A percentile compares a stretch with the other conserved stretches of the same genome.
These are phyloP conservation scores for Euura saliciscinereae DNA, from an alignment of 1,140 invertebrate species.

Conservation along the genomic window DNA sequence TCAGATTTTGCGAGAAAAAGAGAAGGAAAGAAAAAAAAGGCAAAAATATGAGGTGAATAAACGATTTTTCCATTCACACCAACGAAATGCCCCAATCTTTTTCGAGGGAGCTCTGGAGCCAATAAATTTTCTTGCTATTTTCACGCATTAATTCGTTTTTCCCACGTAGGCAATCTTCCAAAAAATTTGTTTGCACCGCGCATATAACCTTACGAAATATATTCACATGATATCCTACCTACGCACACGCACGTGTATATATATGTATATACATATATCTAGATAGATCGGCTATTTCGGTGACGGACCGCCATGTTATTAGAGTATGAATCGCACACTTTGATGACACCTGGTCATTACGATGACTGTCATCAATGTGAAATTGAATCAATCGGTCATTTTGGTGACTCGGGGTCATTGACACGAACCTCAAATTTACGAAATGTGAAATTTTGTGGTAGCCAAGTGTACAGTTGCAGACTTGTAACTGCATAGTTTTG, in stretches of 20 bases:
- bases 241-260: neutral
- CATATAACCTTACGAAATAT: neutral
- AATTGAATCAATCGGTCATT: too few relatives aligned
- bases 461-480: too few relatives aligned
- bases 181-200: neutral
- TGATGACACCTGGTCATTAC: too few relatives aligned
- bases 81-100: slow-evolving; percentile 1
- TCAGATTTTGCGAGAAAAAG: slow-evolving; percentile 31
- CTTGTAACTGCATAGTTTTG: too few relatives aligned
- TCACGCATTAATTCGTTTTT: slow-evolving; percentile 7
- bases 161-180: slow-evolving; percentile 1
- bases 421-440: too few relatives aligned
- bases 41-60: neutral
- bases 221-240: neutral
- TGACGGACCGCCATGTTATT: too few relatives aligned
- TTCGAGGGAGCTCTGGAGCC: neutral
- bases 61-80: slow-evolving; percentile 4
- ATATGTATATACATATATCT: too few relatives aligned
- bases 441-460: too few relatives aligned
- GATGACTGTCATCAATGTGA: too few relatives aligned
- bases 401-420: too few relatives aligned
- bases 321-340: too few relatives aligned
- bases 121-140: slow-evolving; percentile 5
- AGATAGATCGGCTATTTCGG: too few relatives aligned
- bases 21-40: slow-evolving; percentile 14